Percentiles rank a stretch among this genome's conserved stretches.
Evolutionary conservation across 2,888 invertebrate species (phyloP).

Genomic region (Caenorhabditis sulstoni): DNA sequence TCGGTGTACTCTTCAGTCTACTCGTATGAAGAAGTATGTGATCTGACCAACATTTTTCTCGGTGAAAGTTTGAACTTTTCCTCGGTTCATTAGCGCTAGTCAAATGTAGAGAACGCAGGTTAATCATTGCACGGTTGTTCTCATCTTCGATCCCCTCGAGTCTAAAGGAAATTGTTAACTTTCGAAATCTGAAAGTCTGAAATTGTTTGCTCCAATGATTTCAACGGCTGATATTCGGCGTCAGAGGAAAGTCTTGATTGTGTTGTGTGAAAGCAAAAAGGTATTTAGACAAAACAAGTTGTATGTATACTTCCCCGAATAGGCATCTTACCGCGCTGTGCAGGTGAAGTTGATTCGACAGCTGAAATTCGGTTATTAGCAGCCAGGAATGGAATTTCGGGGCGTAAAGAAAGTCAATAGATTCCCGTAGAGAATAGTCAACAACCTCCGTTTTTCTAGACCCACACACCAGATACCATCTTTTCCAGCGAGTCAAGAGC

Average conservation of each 20-base stretch:
- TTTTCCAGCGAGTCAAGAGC: too few relatives aligned
- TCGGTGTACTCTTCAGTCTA: too few relatives aligned
- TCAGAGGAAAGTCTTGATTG: constrained; percentile 23
- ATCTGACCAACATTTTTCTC: too few relatives aligned
- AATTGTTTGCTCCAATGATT: constrained; percentile 14
- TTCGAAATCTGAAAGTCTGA: not conserved
- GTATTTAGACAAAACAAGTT: constrained; percentile 4
- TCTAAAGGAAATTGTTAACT: not conserved
- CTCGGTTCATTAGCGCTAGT: too few relatives aligned
- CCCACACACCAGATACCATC: not conserved
- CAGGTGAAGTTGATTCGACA: constrained; percentile 28
- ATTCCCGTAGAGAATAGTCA: constrained; percentile 1
- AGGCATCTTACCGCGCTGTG: too few relatives aligned
- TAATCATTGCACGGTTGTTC: too few relatives aligned
- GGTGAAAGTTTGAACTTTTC: too few relatives aligned
- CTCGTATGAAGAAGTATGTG: too few relatives aligned
- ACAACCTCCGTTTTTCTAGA: constrained; percentile 1
- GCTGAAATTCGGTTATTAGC: constrained; percentile 16
- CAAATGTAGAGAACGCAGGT: too few relatives aligned
- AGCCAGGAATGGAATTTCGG: not conserved
- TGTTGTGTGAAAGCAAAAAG: constrained; percentile 17
- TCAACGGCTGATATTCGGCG: constrained; percentile 35
- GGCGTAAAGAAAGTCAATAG: not conserved
- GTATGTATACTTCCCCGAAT: not conserved
- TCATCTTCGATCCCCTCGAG: too few relatives aligned